Percentiles rank a stretch among this genome's conserved stretches.
Evolutionary conservation across 2,797 vertebrate genomes (phyloP).

Genomic region (Choloepus didactylus): DNA sequence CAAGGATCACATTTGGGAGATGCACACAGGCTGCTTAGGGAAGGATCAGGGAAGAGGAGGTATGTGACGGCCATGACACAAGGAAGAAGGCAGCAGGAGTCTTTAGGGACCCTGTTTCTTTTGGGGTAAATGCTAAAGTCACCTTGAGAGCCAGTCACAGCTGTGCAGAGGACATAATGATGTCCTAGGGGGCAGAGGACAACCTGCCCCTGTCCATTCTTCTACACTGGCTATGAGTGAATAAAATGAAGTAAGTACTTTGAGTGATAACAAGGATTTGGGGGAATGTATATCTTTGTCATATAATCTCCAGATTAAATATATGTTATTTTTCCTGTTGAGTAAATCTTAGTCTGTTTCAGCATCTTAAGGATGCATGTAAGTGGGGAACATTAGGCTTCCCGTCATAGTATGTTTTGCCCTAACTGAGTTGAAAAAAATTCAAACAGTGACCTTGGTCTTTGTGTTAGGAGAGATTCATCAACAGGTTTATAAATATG

Average conservation of each 20-base stretch:
- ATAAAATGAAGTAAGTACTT: background rate
- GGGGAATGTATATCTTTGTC: background rate
- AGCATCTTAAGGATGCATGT: background rate
- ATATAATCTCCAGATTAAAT: background rate
- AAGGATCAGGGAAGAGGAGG: background rate
- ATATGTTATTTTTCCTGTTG: background rate
- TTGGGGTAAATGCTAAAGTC: background rate
- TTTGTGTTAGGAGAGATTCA: background rate
- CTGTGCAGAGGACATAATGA: background rate
- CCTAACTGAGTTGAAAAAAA: background rate
- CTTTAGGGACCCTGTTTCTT: background rate
- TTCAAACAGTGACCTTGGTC: background rate
- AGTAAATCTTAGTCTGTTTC: background rate
- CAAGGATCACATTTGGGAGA: background rate
- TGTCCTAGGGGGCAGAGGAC: background rate
- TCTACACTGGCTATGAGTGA: background rate
- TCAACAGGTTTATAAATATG: background rate
- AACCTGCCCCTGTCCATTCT: background rate
- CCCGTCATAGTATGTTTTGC: background rate
- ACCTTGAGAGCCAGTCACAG: background rate
- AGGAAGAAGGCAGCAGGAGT: background rate
- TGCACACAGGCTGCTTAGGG: background rate
- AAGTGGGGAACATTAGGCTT: background rate
- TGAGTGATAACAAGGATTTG: background rate
- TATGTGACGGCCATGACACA: accelerated